Evolutionary conservation across 2,888 invertebrate genomes (phyloP).

Genomic region (Drosophila birchii): DNA sequence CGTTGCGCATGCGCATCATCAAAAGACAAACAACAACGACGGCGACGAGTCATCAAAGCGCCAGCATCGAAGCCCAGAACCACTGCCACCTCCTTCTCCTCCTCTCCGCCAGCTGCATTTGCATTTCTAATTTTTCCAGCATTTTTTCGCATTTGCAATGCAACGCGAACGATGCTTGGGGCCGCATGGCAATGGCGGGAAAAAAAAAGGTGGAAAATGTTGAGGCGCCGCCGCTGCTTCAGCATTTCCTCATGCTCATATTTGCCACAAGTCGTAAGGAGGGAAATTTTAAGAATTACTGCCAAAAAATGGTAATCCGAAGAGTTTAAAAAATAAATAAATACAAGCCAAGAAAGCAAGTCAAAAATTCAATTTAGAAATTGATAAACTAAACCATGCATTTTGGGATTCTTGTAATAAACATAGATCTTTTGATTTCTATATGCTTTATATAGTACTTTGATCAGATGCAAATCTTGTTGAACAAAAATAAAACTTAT

Average conservation of each 20-base stretch:
- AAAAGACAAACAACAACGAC: slow-evolving; percentile 51
- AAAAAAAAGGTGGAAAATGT: slow-evolving; percentile 32
- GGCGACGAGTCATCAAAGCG: slow-evolving; percentile 48
- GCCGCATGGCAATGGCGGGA: slow-evolving; percentile 41
- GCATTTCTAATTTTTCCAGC: slow-evolving; percentile 75
- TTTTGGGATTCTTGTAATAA: too few species aligned
- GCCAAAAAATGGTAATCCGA: slow-evolving; percentile 3
- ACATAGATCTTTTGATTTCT: neutral
- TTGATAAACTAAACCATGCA: too few species aligned
- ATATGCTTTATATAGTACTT: slow-evolving; percentile 15
- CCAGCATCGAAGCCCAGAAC: slow-evolving; percentile 41
- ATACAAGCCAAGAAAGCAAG: neutral
- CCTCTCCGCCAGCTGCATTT: slow-evolving; percentile 56
- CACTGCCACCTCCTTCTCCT: neutral
- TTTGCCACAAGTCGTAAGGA: slow-evolving; percentile 3
- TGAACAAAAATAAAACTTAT: neutral
- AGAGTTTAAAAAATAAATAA: neutral
- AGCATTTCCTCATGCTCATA: slow-evolving; percentile 24
- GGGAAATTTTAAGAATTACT: slow-evolving; percentile 12
- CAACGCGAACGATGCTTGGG: slow-evolving; percentile 45
- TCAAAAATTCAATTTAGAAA: neutral
- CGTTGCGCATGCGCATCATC: slow-evolving; percentile 70
- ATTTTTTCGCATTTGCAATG: slow-evolving; percentile 57
- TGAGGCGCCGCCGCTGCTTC: slow-evolving; percentile 44
- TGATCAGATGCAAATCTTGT: slow-evolving; percentile 39